Percentiles rank a stretch among this genome's conserved stretches.
These are phyloP conservation scores for Sparidentex hasta DNA, from an alignment of 2,797 vertebrate species.

Conservation along the genomic window DNA sequence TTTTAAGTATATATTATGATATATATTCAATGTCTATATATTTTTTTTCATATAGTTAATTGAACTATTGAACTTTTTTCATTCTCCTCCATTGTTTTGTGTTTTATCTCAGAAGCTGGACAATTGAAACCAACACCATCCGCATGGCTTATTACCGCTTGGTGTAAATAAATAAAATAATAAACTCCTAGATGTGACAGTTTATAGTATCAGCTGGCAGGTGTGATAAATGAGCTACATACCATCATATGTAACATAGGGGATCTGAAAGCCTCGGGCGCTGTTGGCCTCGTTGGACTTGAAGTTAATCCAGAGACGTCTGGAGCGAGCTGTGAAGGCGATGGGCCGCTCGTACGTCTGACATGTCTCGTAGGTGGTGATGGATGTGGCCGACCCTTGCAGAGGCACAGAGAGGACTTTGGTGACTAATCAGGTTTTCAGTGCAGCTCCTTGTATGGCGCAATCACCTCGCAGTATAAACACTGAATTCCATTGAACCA, in stretches of 20 bases:
- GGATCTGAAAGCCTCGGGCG: conserved; percentile 96
- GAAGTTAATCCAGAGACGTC: conserved; percentile 98
- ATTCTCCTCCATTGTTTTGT: too few species aligned
- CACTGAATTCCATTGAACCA: not conserved
- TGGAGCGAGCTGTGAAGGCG: conserved; percentile 96
- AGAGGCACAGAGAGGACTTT: conserved; percentile 18
- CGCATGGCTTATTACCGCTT: not conserved
- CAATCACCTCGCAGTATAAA: not conserved
- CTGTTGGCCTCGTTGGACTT: conserved; percentile 98
- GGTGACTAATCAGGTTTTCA: conserved; percentile 25
- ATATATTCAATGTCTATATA: not conserved
- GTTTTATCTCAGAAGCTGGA: not conserved
- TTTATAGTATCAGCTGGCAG: not conserved
- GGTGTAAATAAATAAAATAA: not conserved
- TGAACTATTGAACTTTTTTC: too few species aligned
- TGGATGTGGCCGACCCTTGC: conserved; percentile 95
- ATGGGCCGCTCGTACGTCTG: conserved; percentile 98
- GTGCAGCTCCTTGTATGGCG: not conserved
- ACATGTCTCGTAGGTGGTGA: conserved; percentile 98
- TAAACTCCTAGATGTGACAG: not conserved
- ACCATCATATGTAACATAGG: conserved; percentile 98
- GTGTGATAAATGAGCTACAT: conserved; percentile 25
- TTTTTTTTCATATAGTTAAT: not conserved
- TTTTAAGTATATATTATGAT: too few species aligned
- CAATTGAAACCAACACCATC: not conserved